Percentiles rank a stretch among this genome's conserved stretches.
Conservation (phyloP, 2,888 invertebrate genomes). For the Trypoxylon attenuatum region DNA sequence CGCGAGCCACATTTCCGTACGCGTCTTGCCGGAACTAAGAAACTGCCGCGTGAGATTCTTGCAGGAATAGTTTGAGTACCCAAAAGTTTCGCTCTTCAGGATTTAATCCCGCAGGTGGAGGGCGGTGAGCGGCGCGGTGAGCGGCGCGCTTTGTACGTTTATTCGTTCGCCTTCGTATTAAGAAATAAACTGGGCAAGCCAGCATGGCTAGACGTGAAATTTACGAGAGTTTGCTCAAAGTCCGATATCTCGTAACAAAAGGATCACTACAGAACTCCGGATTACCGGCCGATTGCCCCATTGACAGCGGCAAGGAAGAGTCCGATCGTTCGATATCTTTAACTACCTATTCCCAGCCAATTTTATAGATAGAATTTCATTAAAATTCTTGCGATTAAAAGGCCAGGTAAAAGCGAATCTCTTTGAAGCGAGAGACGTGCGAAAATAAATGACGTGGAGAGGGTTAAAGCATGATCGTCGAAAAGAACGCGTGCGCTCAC, state of each 20-base stretch:
- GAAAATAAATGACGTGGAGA: neutral
- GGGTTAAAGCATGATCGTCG: neutral
- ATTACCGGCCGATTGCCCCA: neutral
- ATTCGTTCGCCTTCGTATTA: neutral
- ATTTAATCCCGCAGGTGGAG: neutral
- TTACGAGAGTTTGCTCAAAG: neutral
- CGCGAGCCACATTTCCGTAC: neutral
- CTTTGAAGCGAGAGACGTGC: neutral
- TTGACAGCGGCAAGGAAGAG: neutral
- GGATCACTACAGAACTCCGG: neutral
- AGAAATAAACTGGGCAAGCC: neutral
- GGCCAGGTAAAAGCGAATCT: neutral
- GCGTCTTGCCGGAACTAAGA: neutral
- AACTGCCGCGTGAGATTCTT: neutral
- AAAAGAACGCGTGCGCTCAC: constrained; percentile 26
- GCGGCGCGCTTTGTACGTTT: neutral
- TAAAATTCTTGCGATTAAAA: too few species aligned
- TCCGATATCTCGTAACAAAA: neutral
- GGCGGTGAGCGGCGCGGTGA: neutral
- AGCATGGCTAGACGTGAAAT: neutral
- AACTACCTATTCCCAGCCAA: too few species aligned
- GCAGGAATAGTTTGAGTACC: neutral
- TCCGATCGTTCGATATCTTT: neutral
- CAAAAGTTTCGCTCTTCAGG: neutral
- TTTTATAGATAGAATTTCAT: too few species aligned